Conservation (phyloP, 2,113 vertebrate species). For the Stegostoma tigrinum region DNA sequence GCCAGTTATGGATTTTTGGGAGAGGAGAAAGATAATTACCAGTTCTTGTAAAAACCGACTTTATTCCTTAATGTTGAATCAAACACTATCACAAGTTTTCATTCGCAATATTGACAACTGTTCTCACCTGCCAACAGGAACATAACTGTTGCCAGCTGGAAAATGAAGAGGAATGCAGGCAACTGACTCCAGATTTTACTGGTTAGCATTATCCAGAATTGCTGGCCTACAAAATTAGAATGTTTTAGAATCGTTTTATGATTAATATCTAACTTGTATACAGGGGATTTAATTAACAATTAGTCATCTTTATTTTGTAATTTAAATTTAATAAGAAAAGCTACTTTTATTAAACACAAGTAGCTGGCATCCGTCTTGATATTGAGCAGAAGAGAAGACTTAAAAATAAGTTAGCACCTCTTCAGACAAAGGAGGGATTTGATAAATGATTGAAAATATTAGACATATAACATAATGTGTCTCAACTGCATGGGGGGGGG, state of each 20-base stretch:
- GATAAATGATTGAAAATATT: not conserved
- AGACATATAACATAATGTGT: not conserved
- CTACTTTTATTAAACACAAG: not conserved
- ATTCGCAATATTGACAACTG: not conserved
- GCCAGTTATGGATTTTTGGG: not conserved
- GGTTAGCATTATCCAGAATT: not conserved
- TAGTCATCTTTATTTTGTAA: not conserved
- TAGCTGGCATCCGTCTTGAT: not conserved
- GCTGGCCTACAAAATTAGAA: not conserved
- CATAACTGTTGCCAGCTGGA: not conserved
- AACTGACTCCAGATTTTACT: not conserved
- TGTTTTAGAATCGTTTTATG: not conserved
- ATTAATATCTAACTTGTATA: not conserved
- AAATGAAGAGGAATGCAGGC: not conserved
- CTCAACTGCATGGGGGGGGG: slow-evolving; percentile 22
- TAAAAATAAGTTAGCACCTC: not conserved
- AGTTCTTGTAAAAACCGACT: not conserved
- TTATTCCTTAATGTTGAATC: not conserved
- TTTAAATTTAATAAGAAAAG: not conserved
- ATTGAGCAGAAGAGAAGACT: not conserved
- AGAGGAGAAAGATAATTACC: not conserved
- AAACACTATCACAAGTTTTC: not conserved
- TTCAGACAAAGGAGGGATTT: slow-evolving; percentile 4
- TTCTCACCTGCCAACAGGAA: not conserved
- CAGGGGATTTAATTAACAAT: not conserved